A percentile compares a stretch with the other conserved stretches of the same genome.
Conservation (phyloP, 2,888 invertebrate species). For the Trichopria drosophilae region DNA sequence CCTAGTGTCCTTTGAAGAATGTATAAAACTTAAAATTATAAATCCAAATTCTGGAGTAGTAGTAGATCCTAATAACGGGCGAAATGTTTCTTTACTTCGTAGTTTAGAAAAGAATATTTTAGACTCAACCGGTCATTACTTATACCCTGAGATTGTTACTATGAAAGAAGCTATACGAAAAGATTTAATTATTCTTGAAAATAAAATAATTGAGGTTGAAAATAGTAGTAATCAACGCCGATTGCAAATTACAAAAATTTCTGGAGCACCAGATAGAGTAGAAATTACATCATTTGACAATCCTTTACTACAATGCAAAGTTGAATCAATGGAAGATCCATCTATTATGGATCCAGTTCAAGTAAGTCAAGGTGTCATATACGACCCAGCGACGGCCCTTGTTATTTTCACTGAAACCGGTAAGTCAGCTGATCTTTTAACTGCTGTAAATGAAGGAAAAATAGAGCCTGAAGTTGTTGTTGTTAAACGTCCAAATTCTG, state of each 20-base stretch:
- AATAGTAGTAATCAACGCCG: slow-evolving; percentile 65
- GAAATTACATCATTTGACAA: slow-evolving; percentile 67
- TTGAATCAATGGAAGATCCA: slow-evolving; percentile 59
- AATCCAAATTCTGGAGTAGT: slow-evolving; percentile 82
- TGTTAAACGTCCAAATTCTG: slow-evolving; percentile 71
- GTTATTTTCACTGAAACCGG: slow-evolving; percentile 74
- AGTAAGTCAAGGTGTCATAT: slow-evolving; percentile 73
- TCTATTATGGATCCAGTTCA: slow-evolving; percentile 68
- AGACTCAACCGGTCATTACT: slow-evolving; percentile 78
- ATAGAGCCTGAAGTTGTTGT: slow-evolving; percentile 70
- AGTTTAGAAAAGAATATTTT: slow-evolving; percentile 80
- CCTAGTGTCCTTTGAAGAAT: slow-evolving; percentile 82
- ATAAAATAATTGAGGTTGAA: slow-evolving; percentile 58
- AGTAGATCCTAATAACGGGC: slow-evolving; percentile 73
- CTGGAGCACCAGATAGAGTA: slow-evolving; percentile 72
- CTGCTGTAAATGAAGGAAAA: slow-evolving; percentile 76
- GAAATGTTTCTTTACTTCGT: slow-evolving; percentile 69
- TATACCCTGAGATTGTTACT: slow-evolving; percentile 63
- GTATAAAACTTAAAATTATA: slow-evolving; percentile 81
- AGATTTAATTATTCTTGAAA: slow-evolving; percentile 67
- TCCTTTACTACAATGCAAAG: slow-evolving; percentile 56
- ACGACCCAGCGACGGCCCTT: slow-evolving; percentile 75
- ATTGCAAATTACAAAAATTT: slow-evolving; percentile 73
- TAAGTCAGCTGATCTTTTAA: slow-evolving; percentile 71
- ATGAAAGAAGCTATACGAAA: slow-evolving; percentile 76